phyloP scores from a whole-genome alignment of 2,888 invertebrate genomes.

The Eupeodes luniger region DNA sequence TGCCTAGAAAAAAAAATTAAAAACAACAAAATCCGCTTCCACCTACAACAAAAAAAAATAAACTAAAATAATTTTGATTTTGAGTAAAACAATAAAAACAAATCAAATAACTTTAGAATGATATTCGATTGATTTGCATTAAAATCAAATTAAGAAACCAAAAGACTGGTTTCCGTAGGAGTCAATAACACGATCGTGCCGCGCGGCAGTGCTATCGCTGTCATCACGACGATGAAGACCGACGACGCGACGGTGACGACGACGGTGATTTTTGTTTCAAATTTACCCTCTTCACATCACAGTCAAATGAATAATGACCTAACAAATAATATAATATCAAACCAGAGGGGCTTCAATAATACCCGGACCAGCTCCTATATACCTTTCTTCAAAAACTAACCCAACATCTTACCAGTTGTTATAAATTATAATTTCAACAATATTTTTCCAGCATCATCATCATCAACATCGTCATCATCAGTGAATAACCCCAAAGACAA shows the following conservation, averaged over 20 bases:
- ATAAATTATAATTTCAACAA: slow-evolving; percentile 26
- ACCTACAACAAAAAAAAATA: background rate
- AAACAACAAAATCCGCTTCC: background rate
- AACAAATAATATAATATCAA: slow-evolving; percentile 56
- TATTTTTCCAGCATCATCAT: slow-evolving; percentile 11
- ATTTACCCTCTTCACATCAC: slow-evolving; percentile 33
- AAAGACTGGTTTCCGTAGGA: slow-evolving; percentile 49
- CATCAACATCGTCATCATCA: too few species aligned
- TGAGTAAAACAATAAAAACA: background rate
- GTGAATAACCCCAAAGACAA: slow-evolving; percentile 12
- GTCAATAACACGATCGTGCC: slow-evolving; percentile 72
- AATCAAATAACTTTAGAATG: slow-evolving; percentile 34
- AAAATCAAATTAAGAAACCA: slow-evolving; percentile 41
- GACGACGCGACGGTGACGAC: too few species aligned
- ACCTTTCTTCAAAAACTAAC: background rate
- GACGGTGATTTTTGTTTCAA: slow-evolving; percentile 21
- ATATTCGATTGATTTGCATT: slow-evolving; percentile 61
- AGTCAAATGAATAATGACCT: slow-evolving; percentile 21
- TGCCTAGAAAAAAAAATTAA: slow-evolving; percentile 10
- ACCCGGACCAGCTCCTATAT: background rate
- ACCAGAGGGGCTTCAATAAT: background rate
- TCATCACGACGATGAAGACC: slow-evolving; percentile 8
- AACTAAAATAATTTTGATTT: background rate
- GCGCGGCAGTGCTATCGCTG: slow-evolving; percentile 40
- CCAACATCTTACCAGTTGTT: slow-evolving; percentile 31